Base-by-base conservation (phyloP, 2,888 invertebrate genomes). In the Eupithecia subumbrata region DNA sequence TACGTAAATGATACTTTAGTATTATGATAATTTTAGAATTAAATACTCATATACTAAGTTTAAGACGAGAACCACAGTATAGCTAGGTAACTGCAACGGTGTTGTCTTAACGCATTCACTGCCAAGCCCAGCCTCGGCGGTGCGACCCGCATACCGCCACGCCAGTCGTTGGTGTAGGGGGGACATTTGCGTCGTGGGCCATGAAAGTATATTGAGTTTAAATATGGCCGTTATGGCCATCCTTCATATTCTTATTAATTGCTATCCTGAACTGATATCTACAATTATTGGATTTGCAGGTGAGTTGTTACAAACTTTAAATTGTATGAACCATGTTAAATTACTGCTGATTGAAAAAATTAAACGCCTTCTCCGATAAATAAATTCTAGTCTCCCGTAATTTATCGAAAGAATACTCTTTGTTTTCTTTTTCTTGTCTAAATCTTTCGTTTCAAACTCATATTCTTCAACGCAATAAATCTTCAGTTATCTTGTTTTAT, bases 381-480 rank as follows among this genome's bases (percentile, higher is more conserved):
- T 22, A 14, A 25, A 60, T 25, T 22, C 25, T 25, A 22, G 12
- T 11, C 60, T 60, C 14, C 25, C 5, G 60, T 60, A 14, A 60
- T 60, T 60, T 60, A 60, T 60, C 5, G 2, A 60, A 25, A 52
- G n/a, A 48, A n/a, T 22, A 56, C 52, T 60, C 16, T 22, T 1
- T 45, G 8, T 68, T 22, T 68, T 22, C 12, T 66, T n/a, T 40
- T 68, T 68, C 43, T 68, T 43, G 25, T 7, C 25, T 45, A 63
- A 71, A 75, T 71, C 72, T 71, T 67, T 40, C 60, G 14, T 71
- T 70, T 73, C 73, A 52, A 69, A 48, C 67, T 77, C 64, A 75
- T 77, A 76, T 76, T 76, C 70, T 73, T 66, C 63, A 22, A 69
- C 66, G 70, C 69, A 79, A 76, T 77, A 77, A 77, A 79, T 82